These are phyloP conservation scores for Peromyscus aztecus DNA, from an alignment of 2,797 vertebrate genomes.

Conservation along the genomic window DNA sequence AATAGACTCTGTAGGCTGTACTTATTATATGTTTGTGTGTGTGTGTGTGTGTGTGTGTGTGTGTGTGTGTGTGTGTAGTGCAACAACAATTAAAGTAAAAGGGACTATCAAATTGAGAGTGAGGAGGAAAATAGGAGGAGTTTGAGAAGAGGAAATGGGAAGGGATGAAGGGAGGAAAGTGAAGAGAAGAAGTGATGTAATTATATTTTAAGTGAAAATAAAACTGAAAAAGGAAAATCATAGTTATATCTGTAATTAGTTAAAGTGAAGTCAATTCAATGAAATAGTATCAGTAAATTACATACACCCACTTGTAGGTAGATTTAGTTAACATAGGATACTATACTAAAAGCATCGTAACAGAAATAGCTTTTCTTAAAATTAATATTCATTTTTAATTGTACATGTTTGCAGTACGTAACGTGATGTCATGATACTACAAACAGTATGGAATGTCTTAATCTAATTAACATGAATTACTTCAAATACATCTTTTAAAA, in stretches of 20 bases:
- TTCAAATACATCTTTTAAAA: background rate
- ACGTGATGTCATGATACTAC: background rate
- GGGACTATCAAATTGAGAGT: background rate
- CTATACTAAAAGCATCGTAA: slow-evolving; percentile 38
- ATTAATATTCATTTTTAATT: background rate
- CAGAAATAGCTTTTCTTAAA: background rate
- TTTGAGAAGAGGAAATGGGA: background rate
- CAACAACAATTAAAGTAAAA: background rate
- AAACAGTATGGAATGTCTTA: background rate
- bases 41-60: background rate
- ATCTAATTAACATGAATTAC: background rate
- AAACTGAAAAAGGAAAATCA: background rate
- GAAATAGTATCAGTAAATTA: background rate
- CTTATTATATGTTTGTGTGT: background rate
- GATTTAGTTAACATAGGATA: slow-evolving; percentile 12
- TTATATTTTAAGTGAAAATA: background rate
- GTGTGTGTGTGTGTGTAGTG: background rate
- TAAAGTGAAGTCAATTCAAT: slow-evolving; percentile 41
- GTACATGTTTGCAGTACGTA: background rate
- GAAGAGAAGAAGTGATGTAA: background rate
- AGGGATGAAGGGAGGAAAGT: background rate
- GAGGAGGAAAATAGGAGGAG: background rate
- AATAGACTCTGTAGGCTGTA: background rate
- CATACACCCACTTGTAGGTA: background rate
- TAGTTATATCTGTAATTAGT: background rate